Conservation (phyloP, 2,888 invertebrate genomes). For the Epiblema foenella region DNA sequence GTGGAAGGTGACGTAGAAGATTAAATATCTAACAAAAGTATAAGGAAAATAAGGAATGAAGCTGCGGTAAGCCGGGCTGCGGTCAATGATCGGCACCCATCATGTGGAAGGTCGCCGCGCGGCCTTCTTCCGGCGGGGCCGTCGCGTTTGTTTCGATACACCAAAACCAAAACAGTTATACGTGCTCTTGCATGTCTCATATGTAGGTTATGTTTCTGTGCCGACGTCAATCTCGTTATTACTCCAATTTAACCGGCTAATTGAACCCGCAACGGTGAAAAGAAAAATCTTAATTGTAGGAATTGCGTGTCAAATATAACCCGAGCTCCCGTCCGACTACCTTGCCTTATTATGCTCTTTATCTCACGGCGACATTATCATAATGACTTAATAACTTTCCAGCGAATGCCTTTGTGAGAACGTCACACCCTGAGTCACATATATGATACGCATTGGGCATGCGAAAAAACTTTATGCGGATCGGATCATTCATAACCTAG, state of each 20-base stretch:
- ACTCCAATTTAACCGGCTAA: constrained; percentile 69
- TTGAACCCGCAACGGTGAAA: constrained; percentile 60
- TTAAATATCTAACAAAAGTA: constrained; percentile 13
- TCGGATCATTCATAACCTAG: constrained; percentile 52
- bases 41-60: constrained; percentile 33
- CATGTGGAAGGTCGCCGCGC: constrained; percentile 81
- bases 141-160: constrained; percentile 74
- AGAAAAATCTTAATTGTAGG: constrained; percentile 60
- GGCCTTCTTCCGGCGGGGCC: constrained; percentile 77
- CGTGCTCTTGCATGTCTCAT: constrained; percentile 77
- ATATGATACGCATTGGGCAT: constrained; percentile 58
- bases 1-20: constrained; percentile 20
- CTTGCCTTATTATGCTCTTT: constrained; percentile 54
- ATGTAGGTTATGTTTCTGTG: constrained; percentile 82
- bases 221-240: constrained; percentile 69
- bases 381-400: constrained; percentile 75
- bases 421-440: constrained; percentile 74
- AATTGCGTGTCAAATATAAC: constrained; percentile 63
- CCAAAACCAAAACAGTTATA: constrained; percentile 74
- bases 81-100: constrained; percentile 78
- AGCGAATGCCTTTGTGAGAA: constrained; percentile 77
- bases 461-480: constrained; percentile 66
- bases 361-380: constrained; percentile 75
- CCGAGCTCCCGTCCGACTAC: constrained; percentile 53
- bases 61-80: constrained; percentile 46